Evolutionary conservation across 37 sponge, comb jelly and placozoan species (phyloP).

Genomic region (Haliclona indistincta): DNA sequence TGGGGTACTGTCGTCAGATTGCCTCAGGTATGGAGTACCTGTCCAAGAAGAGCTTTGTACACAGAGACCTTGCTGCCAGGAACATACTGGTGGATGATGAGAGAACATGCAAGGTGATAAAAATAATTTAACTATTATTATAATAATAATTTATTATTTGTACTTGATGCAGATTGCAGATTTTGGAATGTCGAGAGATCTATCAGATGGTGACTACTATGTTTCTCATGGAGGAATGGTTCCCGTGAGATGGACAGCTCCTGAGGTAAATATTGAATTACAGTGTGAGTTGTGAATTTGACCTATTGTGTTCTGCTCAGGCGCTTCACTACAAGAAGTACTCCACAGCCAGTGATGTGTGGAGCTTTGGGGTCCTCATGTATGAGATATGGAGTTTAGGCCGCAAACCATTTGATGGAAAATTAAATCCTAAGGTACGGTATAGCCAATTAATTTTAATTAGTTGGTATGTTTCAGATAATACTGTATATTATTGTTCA

Average conservation of each 20-base stretch:
- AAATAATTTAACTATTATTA: not conserved
- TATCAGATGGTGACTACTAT: constrained; percentile 44
- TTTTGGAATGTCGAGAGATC: constrained; percentile 64
- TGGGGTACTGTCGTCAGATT: constrained; percentile 54
- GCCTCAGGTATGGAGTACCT: constrained; percentile 68
- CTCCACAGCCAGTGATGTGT: constrained; percentile 9
- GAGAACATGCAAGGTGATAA: constrained; percentile 63
- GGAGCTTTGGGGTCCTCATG: constrained; percentile 6
- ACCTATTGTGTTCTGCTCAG: too few species aligned
- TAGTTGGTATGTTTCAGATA: too few species aligned
- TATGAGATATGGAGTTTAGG: constrained; percentile 15
- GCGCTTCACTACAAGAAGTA: not conserved
- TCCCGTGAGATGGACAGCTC: constrained; percentile 72
- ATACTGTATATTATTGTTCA: too few species aligned
- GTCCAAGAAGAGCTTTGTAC: constrained; percentile 49
- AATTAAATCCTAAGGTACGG: not conserved
- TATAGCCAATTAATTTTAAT: not conserved
- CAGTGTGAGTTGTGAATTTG: too few species aligned
- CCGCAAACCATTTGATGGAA: not conserved
- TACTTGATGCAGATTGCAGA: constrained; percentile 55
- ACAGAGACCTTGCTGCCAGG: constrained; percentile 77
- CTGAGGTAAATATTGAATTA: constrained; percentile 66
- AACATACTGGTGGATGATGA: constrained; percentile 63
- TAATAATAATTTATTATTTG: not conserved
- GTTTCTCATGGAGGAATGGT: constrained; percentile 28